Percentiles rank a stretch among this genome's conserved stretches.
These are phyloP conservation scores for Machimus rusticus DNA, from an alignment of 2,888 invertebrate species.

Conservation along the genomic window DNA sequence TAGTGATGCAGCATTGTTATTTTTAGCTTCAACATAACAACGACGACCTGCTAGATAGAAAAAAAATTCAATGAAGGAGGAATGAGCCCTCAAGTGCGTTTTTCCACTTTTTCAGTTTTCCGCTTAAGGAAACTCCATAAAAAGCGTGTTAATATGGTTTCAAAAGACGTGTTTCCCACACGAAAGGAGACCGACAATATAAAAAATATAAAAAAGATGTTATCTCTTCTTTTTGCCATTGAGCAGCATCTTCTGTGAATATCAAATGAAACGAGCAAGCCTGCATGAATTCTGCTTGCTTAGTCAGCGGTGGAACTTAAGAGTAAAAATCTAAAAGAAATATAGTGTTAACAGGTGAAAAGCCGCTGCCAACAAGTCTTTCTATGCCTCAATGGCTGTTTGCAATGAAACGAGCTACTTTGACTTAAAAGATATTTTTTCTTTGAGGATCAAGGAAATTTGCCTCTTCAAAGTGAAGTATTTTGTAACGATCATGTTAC, in stretches of 20 bases:
- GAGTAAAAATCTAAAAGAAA: background rate
- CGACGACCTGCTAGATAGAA: background rate
- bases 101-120: background rate
- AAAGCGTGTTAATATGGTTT: background rate
- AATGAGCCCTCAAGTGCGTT: background rate
- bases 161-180: background rate
- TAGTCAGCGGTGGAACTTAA: background rate
- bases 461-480: background rate
- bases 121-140: background rate
- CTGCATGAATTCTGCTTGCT: background rate
- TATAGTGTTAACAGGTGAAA: background rate
- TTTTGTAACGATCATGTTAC: background rate
- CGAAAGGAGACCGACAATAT: background rate
- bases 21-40: background rate
- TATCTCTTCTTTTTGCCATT: background rate
- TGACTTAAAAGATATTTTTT: background rate
- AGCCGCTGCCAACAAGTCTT: background rate
- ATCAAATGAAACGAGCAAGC: background rate
- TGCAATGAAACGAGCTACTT: background rate
- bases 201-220: background rate
- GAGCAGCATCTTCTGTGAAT: background rate
- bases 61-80: background rate
- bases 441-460: background rate
- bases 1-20: background rate
- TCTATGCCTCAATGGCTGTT: background rate